These are phyloP conservation scores for Oligia strigilis DNA, from an alignment of 2,888 invertebrate species.

Conservation along the genomic window DNA sequence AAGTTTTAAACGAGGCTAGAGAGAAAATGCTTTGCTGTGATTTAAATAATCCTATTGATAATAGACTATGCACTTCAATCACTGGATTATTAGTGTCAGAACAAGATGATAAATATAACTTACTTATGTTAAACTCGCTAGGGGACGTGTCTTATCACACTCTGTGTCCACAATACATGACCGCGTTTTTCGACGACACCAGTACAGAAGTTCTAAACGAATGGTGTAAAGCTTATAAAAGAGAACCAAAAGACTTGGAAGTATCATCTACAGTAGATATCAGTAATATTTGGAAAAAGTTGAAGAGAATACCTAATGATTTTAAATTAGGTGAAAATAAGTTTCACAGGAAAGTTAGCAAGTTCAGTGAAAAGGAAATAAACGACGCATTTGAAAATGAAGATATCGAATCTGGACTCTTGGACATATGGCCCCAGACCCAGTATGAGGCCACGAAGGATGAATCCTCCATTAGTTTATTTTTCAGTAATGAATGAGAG, in stretches of 20 bases:
- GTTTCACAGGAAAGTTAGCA: slow-evolving; percentile 52
- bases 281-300: slow-evolving; percentile 74
- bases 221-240: slow-evolving; percentile 78
- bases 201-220: slow-evolving; percentile 75
- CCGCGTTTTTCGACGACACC: slow-evolving; percentile 79
- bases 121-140: slow-evolving; percentile 83
- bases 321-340: slow-evolving; percentile 71
- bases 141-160: slow-evolving; percentile 84
- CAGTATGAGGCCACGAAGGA: slow-evolving; percentile 54
- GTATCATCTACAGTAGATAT: slow-evolving; percentile 78
- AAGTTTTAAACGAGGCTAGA: slow-evolving; percentile 78
- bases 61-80: slow-evolving; percentile 78
- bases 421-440: slow-evolving; percentile 79
- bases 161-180: slow-evolving; percentile 79
- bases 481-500: slow-evolving; percentile 58
- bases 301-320: slow-evolving; percentile 78
- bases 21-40: slow-evolving; percentile 78
- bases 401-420: slow-evolving; percentile 79
- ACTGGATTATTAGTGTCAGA: slow-evolving; percentile 78
- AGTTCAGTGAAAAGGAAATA: slow-evolving; percentile 80
- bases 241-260: slow-evolving; percentile 72
- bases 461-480: slow-evolving; percentile 60
- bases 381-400: slow-evolving; percentile 77
- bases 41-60: slow-evolving; percentile 78
- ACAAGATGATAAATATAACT: slow-evolving; percentile 76